Conservation (phyloP, 2,113 vertebrate genomes). For the Anolis carolinensis region DNA sequence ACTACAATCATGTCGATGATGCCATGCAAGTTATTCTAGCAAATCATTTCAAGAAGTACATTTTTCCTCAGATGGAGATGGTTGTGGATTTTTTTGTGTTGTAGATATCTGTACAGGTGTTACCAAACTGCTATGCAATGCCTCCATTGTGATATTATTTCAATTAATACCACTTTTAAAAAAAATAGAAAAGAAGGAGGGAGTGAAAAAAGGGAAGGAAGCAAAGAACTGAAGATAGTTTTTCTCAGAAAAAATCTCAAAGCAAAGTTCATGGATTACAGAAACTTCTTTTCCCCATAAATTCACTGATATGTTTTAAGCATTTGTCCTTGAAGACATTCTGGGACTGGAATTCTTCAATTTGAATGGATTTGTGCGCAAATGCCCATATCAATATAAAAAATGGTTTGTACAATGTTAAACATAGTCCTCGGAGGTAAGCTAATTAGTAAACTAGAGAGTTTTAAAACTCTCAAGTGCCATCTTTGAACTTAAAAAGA, state of each 20-base stretch:
- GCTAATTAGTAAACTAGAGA: constrained; percentile 81
- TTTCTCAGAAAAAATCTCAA: constrained; percentile 15
- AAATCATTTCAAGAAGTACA: background rate
- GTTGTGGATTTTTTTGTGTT: background rate
- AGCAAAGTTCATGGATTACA: constrained; percentile 21
- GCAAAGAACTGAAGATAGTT: background rate
- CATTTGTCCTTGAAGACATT: constrained; percentile 65
- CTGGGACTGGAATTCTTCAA: constrained; percentile 59
- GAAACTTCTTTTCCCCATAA: constrained; percentile 34
- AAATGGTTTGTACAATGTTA: constrained; percentile 76
- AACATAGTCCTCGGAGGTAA: constrained; percentile 72
- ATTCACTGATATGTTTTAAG: constrained; percentile 17
- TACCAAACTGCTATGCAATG: constrained; percentile 17
- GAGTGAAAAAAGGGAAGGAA: constrained; percentile 11
- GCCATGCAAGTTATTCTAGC: background rate
- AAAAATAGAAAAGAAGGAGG: constrained; percentile 42
- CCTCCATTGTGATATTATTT: constrained; percentile 28
- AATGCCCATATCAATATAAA: constrained; percentile 71
- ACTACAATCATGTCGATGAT: background rate
- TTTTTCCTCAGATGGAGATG: background rate
- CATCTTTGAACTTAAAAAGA: constrained; percentile 80
- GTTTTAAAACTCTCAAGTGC: constrained; percentile 78
- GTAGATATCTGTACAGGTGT: constrained; percentile 10
- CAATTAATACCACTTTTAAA: background rate
- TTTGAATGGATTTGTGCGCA: constrained; percentile 55